These are phyloP conservation scores for Dendrocopos noguchii DNA, from an alignment of 2,113 vertebrate genomes.

Conservation along the genomic window DNA sequence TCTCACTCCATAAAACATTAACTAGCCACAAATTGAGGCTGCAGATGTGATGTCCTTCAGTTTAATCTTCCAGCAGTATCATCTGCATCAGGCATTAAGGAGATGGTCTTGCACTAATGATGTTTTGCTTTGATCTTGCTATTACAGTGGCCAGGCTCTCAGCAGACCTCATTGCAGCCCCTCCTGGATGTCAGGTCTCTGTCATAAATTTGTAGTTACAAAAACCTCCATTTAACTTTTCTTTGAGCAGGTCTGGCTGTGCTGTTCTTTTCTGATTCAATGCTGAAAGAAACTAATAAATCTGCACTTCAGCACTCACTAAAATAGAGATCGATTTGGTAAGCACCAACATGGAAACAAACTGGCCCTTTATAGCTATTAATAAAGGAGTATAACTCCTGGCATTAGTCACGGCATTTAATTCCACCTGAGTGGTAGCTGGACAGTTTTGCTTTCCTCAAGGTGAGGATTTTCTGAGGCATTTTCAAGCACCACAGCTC, in stretches of 20 bases:
- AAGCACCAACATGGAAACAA: slow-evolving; percentile 64
- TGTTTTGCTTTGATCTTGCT: neutral
- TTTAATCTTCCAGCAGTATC: slow-evolving; percentile 31
- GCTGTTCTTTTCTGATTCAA: neutral
- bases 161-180: neutral
- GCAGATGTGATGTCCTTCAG: neutral
- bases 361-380: slow-evolving; percentile 57
- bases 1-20: slow-evolving; percentile 19
- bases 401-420: slow-evolving; percentile 62
- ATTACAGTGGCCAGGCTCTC: neutral
- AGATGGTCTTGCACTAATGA: neutral
- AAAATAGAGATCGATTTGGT: slow-evolving; percentile 55
- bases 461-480: slow-evolving; percentile 48
- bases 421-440: slow-evolving; percentile 36
- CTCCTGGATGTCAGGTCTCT: neutral
- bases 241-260: neutral
- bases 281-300: slow-evolving; percentile 34
- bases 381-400: slow-evolving; percentile 65
- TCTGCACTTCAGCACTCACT: slow-evolving; percentile 29
- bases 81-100: neutral
- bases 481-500: slow-evolving; percentile 19
- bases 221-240: neutral
- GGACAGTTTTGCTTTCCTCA: slow-evolving; percentile 38
- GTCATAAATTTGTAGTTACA: neutral
- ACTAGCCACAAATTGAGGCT: neutral